These are phyloP conservation scores for Nebria ingens DNA, from an alignment of 1,140 invertebrate genomes.

Conservation along the genomic window DNA sequence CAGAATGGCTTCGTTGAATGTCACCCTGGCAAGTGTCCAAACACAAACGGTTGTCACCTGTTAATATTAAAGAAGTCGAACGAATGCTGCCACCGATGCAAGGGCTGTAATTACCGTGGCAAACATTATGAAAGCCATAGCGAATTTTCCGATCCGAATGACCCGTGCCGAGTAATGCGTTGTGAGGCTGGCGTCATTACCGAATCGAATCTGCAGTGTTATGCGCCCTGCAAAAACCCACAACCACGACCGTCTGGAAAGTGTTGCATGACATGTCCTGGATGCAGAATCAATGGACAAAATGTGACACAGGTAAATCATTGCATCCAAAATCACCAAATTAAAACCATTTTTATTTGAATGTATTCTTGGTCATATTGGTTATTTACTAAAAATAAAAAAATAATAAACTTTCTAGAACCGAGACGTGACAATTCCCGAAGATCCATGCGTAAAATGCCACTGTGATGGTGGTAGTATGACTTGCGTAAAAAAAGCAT, in stretches of 20 bases:
- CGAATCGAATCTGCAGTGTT: slow-evolving; percentile 63
- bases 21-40: slow-evolving; percentile 49
- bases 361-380: too few species aligned
- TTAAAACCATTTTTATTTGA: too few species aligned
- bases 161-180: slow-evolving; percentile 58
- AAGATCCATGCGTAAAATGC: slow-evolving; percentile 81
- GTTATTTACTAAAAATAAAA: too few species aligned
- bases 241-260: slow-evolving; percentile 56
- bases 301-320: slow-evolving; percentile 32
- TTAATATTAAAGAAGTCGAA: slow-evolving; percentile 43
- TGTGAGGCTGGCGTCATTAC: slow-evolving; percentile 80
- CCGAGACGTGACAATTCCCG: slow-evolving; percentile 61
- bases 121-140: slow-evolving; percentile 59
- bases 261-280: slow-evolving; percentile 75
- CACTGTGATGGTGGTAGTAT: slow-evolving; percentile 64
- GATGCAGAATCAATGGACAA: slow-evolving; percentile 63
- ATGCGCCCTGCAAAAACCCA: slow-evolving; percentile 64
- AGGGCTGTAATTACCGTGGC: slow-evolving; percentile 69
- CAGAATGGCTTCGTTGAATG: slow-evolving; percentile 68
- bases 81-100: slow-evolving; percentile 56
- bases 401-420: too few species aligned
- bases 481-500: slow-evolving; percentile 72
- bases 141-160: slow-evolving; percentile 58
- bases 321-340: too few species aligned
- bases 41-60: slow-evolving; percentile 57